phyloP scores from a whole-genome alignment of 2,888 invertebrate genomes.

The Calephelis perditalis region DNA sequence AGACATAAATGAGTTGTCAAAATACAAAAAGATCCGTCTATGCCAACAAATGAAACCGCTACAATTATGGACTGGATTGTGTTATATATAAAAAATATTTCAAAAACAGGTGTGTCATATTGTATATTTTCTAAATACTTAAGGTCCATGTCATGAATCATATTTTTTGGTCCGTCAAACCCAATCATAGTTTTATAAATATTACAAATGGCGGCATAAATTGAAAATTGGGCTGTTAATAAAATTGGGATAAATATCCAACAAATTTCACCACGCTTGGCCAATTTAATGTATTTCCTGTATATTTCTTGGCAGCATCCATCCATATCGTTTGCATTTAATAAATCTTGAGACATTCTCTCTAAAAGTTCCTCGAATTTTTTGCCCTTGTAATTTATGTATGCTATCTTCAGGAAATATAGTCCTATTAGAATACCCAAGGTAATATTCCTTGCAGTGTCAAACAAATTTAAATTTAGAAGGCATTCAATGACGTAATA shows the following conservation, averaged over 20 bases:
- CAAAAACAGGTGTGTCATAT: conserved; percentile 50
- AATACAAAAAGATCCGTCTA: conserved; percentile 59
- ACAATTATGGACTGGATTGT: conserved; percentile 42
- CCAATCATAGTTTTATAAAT: conserved; percentile 44
- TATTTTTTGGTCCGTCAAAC: conserved; percentile 42
- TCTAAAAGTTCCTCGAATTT: conserved; percentile 42
- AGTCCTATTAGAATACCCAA: conserved; percentile 43
- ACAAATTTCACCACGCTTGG: conserved; percentile 41
- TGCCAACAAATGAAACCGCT: conserved; percentile 46
- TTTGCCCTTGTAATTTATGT: conserved; percentile 42
- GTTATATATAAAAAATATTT: conserved; percentile 49
- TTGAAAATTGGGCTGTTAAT: conserved; percentile 46
- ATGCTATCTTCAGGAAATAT: conserved; percentile 53
- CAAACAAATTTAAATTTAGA: conserved; percentile 42
- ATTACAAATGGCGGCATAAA: conserved; percentile 45
- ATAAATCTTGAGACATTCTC: conserved; percentile 45
- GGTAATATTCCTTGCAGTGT: conserved; percentile 49
- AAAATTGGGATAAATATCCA: conserved; percentile 49
- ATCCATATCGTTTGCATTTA: conserved; percentile 44
- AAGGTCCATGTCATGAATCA: conserved; percentile 57
- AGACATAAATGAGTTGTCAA: conserved; percentile 53
- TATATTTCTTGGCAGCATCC: conserved; percentile 47
- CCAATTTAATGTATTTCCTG: conserved; percentile 41
- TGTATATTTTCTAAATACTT: conserved; percentile 49
- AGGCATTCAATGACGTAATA: conserved; percentile 44